These are phyloP conservation scores for Planiliza haematocheilus DNA, from an alignment of 2,113 vertebrate genomes.

Conservation along the genomic window DNA sequence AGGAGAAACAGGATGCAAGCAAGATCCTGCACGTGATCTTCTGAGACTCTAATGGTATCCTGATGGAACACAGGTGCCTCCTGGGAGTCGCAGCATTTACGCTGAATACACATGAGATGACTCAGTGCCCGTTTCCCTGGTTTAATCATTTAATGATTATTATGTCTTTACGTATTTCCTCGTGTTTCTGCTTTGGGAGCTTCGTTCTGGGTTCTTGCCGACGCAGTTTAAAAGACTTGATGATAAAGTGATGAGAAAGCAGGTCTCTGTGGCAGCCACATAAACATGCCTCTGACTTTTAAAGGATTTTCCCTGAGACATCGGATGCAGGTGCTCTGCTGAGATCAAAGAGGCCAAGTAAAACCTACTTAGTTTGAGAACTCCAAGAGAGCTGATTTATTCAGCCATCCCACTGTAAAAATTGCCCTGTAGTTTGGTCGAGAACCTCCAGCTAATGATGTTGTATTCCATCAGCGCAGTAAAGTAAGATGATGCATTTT, in stretches of 20 bases:
- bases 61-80: conserved; percentile 80
- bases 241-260: conserved; percentile 76
- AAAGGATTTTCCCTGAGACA: conserved; percentile 81
- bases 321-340: conserved; percentile 79
- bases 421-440: conserved; percentile 59
- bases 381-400: conserved; percentile 71
- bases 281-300: conserved; percentile 77
- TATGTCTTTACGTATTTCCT: conserved; percentile 77
- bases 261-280: conserved; percentile 69
- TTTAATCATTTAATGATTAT: conserved; percentile 80
- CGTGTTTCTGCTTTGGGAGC: conserved; percentile 52
- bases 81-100: conserved; percentile 61
- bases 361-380: conserved; percentile 67
- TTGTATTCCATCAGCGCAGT: conserved; percentile 35
- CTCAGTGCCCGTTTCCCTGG: conserved; percentile 63
- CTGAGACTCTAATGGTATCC: conserved; percentile 73
- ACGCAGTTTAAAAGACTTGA: conserved; percentile 68
- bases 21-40: conserved; percentile 68
- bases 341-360: conserved; percentile 78
- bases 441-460: conserved; percentile 60
- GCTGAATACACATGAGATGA: conserved; percentile 70
- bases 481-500: conserved; percentile 46
- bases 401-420: conserved; percentile 67
- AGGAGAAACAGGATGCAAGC: conserved; percentile 74
- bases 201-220: conserved; percentile 43